These are phyloP conservation scores for Dusona sp. DNA, from an alignment of 2,888 invertebrate species.

Conservation along the genomic window DNA sequence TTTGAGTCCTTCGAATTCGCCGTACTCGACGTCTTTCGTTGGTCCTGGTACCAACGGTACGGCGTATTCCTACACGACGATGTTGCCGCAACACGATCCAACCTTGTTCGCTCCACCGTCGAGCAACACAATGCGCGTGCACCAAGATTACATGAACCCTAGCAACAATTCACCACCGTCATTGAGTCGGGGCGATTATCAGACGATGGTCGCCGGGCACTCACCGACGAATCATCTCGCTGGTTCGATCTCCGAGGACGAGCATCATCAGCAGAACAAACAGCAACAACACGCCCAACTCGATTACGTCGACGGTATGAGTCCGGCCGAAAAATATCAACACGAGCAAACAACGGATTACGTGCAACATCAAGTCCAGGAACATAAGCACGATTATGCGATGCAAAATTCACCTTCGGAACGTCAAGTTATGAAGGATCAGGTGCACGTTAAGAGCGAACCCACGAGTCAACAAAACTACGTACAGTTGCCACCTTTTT, in stretches of 20 bases:
- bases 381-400: constrained; percentile 80
- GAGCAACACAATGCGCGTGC: constrained; percentile 86
- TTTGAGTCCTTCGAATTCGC: constrained; percentile 89
- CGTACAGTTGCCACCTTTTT: constrained; percentile 91
- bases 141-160: constrained; percentile 88
- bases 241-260: constrained; percentile 81
- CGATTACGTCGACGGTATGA: constrained; percentile 82
- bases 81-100: constrained; percentile 90
- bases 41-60: constrained; percentile 82
- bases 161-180: constrained; percentile 89
- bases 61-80: constrained; percentile 84
- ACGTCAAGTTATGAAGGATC: constrained; percentile 83
- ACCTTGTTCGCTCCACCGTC: constrained; percentile 88
- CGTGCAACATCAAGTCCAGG: constrained; percentile 80
- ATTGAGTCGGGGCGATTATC: constrained; percentile 83
- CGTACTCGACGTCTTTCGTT: constrained; percentile 87
- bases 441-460: constrained; percentile 86
- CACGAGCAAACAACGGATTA: constrained; percentile 88
- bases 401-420: constrained; percentile 80
- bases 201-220: constrained; percentile 81
- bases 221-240: constrained; percentile 80
- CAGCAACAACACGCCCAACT: constrained; percentile 77
- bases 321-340: constrained; percentile 86
- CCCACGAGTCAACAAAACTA: constrained; percentile 87
- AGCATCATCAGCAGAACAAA: constrained; percentile 78